Evolutionary conservation across 37 sponge, comb jelly and placozoan species (phyloP).

Genomic region (Chondrosia reniformis): DNA sequence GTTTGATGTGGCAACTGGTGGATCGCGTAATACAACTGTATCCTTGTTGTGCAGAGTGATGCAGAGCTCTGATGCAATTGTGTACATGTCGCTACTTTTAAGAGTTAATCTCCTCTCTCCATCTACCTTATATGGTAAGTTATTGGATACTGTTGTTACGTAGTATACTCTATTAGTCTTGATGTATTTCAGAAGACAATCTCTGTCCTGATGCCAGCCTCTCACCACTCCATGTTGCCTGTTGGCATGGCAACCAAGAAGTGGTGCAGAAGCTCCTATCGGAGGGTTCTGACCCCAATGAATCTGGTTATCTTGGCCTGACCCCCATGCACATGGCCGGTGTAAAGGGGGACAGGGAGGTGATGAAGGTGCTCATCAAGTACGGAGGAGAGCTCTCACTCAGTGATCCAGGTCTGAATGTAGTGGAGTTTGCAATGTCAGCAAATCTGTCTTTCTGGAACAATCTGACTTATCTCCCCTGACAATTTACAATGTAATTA

Average conservation of each 20-base stretch:
- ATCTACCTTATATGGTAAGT: neutral
- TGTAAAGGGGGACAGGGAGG: neutral
- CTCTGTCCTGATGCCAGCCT: neutral
- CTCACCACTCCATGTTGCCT: conserved; percentile 9
- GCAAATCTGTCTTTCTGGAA: neutral
- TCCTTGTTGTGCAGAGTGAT: conserved; percentile 6
- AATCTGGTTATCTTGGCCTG: conserved; percentile 8
- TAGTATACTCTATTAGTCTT: neutral
- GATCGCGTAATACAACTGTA: neutral
- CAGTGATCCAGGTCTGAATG: conserved; percentile 23
- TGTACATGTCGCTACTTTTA: conserved; percentile 1
- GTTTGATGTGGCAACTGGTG: conserved; percentile 8
- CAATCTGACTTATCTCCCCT: no score
- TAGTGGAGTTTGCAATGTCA: neutral
- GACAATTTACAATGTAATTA: no score
- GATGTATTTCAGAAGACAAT: neutral
- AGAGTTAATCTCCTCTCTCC: neutral
- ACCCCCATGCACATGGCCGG: conserved; percentile 8
- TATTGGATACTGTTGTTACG: neutral
- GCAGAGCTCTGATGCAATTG: neutral
- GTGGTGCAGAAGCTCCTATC: neutral
- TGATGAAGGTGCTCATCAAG: neutral
- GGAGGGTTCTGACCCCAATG: conserved; percentile 2
- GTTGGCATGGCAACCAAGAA: conserved; percentile 15
- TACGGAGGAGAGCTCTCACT: conserved; percentile 4